Base-by-base conservation (phyloP, 2,797 vertebrate genomes). In the Acipenser transmontanus region DNA sequence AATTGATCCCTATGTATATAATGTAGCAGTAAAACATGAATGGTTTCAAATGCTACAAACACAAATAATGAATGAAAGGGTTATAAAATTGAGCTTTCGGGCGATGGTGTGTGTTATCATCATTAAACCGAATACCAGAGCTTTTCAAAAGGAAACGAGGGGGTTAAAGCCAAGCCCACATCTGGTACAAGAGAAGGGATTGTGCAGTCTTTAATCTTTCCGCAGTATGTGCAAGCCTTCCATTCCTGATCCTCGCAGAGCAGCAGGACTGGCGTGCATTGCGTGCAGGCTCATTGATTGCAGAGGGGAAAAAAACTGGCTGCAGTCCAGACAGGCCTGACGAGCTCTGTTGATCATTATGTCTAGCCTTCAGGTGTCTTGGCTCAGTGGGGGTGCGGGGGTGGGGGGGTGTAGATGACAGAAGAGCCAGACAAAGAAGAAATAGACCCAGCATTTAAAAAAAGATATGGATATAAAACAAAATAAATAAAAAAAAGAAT, bases 311-410 rank as follows among this genome's bases (percentile, higher is more conserved):
- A 88, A 86, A 81, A 85, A 85, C 84, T 89, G 89, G 90, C 88
- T 83, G 84, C 70, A 77, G 83, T 89, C 90, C 89, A 94, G 90
- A 90, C 90, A 84, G 91, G 87, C 91, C 85, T 34, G 34, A 34
- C 87, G 83, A 85, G 91, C 90, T 91, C 91, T 91, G 93, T 88
- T 92, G 93, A 94, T 94, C 93, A 92, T 94, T 93, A 92, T 90
- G 93, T 94, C 92, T 92, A 87, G 92, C 89, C 91, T 93, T 96
- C 94, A 96, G 94, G 94, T 97, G 93, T 95, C 91, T 95, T 84
- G 77, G 86, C 84, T 74, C 83, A 85, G 34, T 4, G 3, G 34
- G 34, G 4, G 20, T 2, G 20, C 1, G 2, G 20, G 20, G 20
- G 20, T 0, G 2, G 76, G 89, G 91, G 89, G 88, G 88, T 85